These are phyloP conservation scores for Eulemur rufifrons DNA, from an alignment of 2,113 vertebrate genomes.

Conservation along the genomic window DNA sequence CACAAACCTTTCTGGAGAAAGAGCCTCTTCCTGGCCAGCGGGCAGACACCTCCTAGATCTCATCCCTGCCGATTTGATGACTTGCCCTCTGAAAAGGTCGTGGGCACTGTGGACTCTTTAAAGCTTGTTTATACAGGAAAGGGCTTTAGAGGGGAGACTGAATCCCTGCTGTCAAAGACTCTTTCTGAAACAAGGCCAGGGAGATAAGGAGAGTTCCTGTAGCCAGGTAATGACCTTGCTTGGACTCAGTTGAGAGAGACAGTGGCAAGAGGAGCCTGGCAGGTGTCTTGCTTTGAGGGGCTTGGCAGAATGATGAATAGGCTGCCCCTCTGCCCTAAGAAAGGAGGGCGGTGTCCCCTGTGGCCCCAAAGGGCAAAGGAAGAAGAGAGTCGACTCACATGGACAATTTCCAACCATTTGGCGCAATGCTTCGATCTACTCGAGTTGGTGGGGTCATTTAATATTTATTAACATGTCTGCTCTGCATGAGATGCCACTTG, in stretches of 20 bases:
- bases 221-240: conserved; percentile 54
- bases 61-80: conserved; percentile 1
- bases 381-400: background rate
- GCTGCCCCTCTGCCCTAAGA: background rate
- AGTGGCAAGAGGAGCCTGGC: background rate
- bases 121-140: conserved; percentile 61
- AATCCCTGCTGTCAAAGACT: conserved; percentile 51
- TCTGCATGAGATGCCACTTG: background rate
- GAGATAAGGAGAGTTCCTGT: conserved; percentile 60
- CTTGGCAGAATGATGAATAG: conserved; percentile 20
- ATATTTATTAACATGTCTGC: background rate
- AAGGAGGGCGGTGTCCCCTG: background rate
- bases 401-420: conserved; percentile 24
- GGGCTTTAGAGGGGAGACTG: conserved; percentile 50
- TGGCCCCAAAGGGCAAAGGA: background rate
- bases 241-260: conserved; percentile 15
- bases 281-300: conserved; percentile 34
- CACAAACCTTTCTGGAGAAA: background rate
- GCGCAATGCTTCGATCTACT: background rate
- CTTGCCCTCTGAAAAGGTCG: conserved; percentile 4
- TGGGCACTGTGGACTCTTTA: conserved; percentile 43
- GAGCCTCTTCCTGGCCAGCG: background rate
- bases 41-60: background rate
- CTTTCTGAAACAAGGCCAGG: conserved; percentile 53
- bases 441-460: conserved; percentile 3